Evolutionary conservation across 2,888 invertebrate species (phyloP), one percentile per base, ranked within the genome.

Genomic region (Synergus japonicus): DNA sequence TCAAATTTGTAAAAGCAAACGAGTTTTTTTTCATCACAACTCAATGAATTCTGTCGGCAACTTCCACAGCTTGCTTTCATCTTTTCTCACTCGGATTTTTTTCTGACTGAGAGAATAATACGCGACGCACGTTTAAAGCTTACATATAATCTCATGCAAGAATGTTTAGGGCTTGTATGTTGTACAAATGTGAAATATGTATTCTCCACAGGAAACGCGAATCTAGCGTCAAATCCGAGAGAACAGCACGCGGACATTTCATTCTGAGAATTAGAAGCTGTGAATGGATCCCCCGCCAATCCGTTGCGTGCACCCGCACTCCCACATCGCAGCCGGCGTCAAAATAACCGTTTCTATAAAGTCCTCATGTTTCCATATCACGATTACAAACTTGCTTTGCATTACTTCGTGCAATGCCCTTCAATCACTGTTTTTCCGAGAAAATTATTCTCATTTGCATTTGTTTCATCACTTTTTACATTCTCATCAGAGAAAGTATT

Each of bases 251-350:
- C n/a, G 76, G 76, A 5, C 60, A 76, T 41, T 76, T 76, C 29
- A 54, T 76, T 76, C 76, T 12, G 60, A 60, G 76, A 76, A 58
- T 41, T 60, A 76, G 76, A 76, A 76, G 76, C 76, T 76, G 76
- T 63, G 76, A 76, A 76, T 76, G 76, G 41, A 76, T 37, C 41
- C 18, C 41, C 76, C 41, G 18, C 44, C 63, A 41, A 63, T 60
- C 63, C 13, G n/a, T 58, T n/a, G 18, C 76, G 58, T 76, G 60
- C 58, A 60, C 22, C 12, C 22, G 41, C 76, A 15, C 58, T 76
- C 58, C 46, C 69, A 46, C 69, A 46, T 69, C 46, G 46, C 46
- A 46, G 18, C 44, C 69, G 46, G 12, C 43, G 46, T 67, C 46
- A 43, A 67, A 37, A 37, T 67, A 67, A 67, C 67, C 43, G 12